phyloP scores from a whole-genome alignment of 1,140 invertebrate species.

The Caenorhabditis tropicalis region DNA sequence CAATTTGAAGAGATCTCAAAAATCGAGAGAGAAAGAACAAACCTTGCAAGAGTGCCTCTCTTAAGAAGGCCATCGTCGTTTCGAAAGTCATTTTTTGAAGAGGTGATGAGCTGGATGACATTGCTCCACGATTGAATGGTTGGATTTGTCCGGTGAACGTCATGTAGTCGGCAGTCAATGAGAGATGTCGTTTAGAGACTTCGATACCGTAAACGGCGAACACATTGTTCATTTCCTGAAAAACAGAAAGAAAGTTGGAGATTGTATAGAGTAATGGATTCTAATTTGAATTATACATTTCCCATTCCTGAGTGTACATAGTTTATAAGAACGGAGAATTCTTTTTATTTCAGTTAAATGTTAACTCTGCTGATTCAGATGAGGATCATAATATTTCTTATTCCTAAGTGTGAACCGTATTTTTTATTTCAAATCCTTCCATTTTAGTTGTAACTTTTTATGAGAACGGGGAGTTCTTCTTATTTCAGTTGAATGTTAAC shows the following conservation, averaged over 20 bases:
- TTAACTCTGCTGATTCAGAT: too few species aligned
- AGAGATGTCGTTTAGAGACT: conserved; percentile 90
- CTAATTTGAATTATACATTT: too few species aligned
- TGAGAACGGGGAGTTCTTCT: too few species aligned
- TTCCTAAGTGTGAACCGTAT: too few species aligned
- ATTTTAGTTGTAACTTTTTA: too few species aligned
- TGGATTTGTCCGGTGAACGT: conserved; percentile 88
- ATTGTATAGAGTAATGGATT: too few species aligned
- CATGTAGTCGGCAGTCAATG: conserved; percentile 95
- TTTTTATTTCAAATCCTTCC: too few species aligned
- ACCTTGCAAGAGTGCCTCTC: conserved; percentile 80
- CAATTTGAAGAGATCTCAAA: not conserved
- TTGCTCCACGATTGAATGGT: conserved; percentile 87
- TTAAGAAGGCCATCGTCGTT: conserved; percentile 86
- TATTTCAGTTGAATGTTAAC: too few species aligned
- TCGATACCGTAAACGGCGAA: conserved; percentile 94
- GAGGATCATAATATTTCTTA: too few species aligned
- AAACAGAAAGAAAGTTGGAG: conserved; percentile 51
- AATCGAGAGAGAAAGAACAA: conserved; percentile 56
- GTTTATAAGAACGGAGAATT: too few species aligned
- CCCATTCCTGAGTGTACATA: too few species aligned
- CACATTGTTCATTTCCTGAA: conserved; percentile 85
- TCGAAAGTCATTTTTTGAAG: conserved; percentile 98
- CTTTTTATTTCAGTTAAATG: too few species aligned
- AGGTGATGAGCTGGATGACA: conserved; percentile 86